phyloP scores from a whole-genome alignment of 2,113 vertebrate species.

The Oxyura jamaicensis region DNA sequence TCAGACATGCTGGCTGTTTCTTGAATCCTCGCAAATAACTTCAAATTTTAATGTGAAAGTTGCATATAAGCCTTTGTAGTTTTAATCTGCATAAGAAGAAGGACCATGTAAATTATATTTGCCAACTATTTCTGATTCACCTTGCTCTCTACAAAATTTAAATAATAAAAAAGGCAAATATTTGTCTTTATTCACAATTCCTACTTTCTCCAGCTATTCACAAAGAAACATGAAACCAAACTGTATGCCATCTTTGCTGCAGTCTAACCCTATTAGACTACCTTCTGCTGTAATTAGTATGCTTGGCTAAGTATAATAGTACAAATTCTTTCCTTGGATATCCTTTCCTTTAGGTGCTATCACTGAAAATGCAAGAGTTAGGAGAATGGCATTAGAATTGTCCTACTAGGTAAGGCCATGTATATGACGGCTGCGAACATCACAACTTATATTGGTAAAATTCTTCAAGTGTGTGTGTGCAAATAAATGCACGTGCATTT shows the following conservation, averaged over 20 bases:
- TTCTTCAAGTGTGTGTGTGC: not conserved
- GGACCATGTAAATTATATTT: not conserved
- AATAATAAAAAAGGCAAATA: not conserved
- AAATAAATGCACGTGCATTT: fast-evolving
- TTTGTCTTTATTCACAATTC: not conserved
- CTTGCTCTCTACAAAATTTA: not conserved
- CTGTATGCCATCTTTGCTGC: not conserved
- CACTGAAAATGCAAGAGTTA: not conserved
- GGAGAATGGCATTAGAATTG: not conserved
- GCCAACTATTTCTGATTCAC: not conserved
- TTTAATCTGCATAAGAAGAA: not conserved
- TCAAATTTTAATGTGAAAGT: not conserved
- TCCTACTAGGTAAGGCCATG: not conserved
- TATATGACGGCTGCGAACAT: not conserved
- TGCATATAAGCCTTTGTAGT: not conserved
- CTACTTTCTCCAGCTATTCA: not conserved
- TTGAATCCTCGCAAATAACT: not conserved
- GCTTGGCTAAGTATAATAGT: not conserved
- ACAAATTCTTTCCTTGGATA: not conserved
- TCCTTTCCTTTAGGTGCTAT: not conserved
- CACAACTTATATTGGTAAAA: not conserved
- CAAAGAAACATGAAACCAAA: not conserved
- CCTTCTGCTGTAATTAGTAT: not conserved
- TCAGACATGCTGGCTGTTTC: not conserved
- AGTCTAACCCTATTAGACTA: not conserved